phyloP scores from a whole-genome alignment of 1,140 invertebrate genomes.

The Cryptotermes secundus region DNA sequence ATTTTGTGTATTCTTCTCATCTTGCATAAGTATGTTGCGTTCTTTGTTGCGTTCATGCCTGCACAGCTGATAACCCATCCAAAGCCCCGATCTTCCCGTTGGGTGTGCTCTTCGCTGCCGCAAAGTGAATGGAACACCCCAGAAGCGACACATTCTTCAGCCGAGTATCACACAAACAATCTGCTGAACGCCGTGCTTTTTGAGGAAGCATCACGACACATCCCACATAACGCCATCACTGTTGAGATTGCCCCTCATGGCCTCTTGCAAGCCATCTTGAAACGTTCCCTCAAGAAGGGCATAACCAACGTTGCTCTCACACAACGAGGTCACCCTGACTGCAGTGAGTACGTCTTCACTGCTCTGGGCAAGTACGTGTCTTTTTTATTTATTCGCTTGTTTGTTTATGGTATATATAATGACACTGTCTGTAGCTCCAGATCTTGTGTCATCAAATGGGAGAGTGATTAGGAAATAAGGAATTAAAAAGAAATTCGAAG shows the following conservation, averaged over 20 bases:
- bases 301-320: slow-evolving; percentile 56
- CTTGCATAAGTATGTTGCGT: too few species aligned
- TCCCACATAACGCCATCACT: slow-evolving; percentile 58
- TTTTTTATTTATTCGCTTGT: too few species aligned
- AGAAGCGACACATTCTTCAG: slow-evolving; percentile 53
- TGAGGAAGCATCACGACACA: slow-evolving; percentile 56
- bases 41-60: not conserved
- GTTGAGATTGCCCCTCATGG: slow-evolving; percentile 62
- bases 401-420: too few species aligned
- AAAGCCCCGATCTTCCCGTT: slow-evolving; percentile 52
- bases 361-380: not conserved
- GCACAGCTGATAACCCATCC: slow-evolving; percentile 50
- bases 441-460: too few species aligned
- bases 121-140: slow-evolving; percentile 53
- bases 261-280: slow-evolving; percentile 59
- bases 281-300: slow-evolving; percentile 50
- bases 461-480: too few species aligned
- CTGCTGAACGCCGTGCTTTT: slow-evolving; percentile 56
- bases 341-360: not conserved
- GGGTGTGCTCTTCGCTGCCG: slow-evolving; percentile 59
- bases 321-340: slow-evolving; percentile 46
- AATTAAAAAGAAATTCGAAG: too few species aligned
- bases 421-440: too few species aligned
- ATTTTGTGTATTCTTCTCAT: too few species aligned
- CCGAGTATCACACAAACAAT: slow-evolving; percentile 66